phyloP scores from a whole-genome alignment of 2,113 vertebrate species.

The Pyxicephalus adspersus region DNA sequence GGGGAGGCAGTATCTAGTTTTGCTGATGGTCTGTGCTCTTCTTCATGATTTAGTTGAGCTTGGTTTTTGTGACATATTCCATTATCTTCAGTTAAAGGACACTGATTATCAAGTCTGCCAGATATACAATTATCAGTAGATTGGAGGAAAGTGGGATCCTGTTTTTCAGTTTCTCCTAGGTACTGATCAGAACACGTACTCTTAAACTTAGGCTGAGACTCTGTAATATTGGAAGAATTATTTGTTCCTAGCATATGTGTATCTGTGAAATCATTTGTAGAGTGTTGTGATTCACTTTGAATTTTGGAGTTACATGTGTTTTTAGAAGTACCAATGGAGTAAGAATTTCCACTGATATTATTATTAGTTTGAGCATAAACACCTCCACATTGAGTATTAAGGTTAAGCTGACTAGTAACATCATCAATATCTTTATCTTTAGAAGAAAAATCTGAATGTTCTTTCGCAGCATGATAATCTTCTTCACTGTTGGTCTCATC shows the following conservation, averaged over 20 bases:
- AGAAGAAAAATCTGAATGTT: slow-evolving; percentile 11
- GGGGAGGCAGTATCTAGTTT: background rate
- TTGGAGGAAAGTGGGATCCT: background rate
- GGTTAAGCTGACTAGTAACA: background rate
- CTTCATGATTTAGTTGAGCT: background rate
- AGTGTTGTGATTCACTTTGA: background rate
- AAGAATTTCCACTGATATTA: background rate
- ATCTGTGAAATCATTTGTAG: background rate
- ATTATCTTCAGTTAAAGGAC: background rate
- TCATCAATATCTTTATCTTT: background rate
- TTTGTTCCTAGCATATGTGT: background rate
- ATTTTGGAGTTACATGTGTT: background rate
- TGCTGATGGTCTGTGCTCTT: background rate
- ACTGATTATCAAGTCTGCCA: background rate
- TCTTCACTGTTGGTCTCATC: slow-evolving; percentile 60
- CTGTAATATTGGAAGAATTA: too few species aligned
- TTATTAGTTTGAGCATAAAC: background rate
- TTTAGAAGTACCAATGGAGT: background rate
- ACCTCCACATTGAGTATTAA: background rate
- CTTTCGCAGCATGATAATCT: slow-evolving; percentile 32
- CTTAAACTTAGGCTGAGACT: background rate
- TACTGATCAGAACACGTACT: background rate
- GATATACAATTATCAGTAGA: too few species aligned
- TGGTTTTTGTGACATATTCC: background rate
- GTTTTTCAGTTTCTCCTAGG: too few species aligned